These are phyloP conservation scores for Rostratula benghalensis DNA, from an alignment of 2,113 vertebrate species.

Conservation along the genomic window DNA sequence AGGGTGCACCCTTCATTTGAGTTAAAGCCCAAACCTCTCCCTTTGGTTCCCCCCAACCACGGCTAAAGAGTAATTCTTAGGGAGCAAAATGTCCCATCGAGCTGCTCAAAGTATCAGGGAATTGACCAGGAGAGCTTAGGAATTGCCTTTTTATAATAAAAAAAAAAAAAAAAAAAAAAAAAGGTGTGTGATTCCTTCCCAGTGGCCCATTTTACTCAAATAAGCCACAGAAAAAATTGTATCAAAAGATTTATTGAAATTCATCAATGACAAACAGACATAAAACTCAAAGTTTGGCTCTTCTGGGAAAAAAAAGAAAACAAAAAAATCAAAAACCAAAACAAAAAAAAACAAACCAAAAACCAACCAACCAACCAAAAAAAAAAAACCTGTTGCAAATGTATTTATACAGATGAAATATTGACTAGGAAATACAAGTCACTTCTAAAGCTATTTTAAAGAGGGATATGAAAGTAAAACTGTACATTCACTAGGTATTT, in stretches of 20 bases:
- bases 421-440: constrained; percentile 63
- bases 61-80: background rate
- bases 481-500: constrained; percentile 76
- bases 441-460: constrained; percentile 70
- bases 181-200: background rate
- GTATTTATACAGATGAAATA: constrained; percentile 78
- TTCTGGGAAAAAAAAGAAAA: constrained; percentile 67
- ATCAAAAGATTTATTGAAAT: constrained; percentile 96
- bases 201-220: constrained; percentile 67
- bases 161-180: background rate
- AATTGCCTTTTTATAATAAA: background rate
- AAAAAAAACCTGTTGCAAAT: constrained; percentile 59
- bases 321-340: constrained; percentile 14
- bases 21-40: background rate
- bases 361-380: background rate
- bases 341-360: too few species aligned
- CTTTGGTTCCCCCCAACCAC: background rate
- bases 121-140: background rate
- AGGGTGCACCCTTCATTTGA: accelerated
- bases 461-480: constrained; percentile 74
- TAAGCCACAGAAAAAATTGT: constrained; percentile 79
- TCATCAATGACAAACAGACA: constrained; percentile 87
- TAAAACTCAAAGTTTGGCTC: constrained; percentile 84
- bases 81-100: background rate
- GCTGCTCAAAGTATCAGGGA: background rate